Evolutionary conservation across 1,140 invertebrate genomes (phyloP), one percentile per base, ranked within the genome.

Genomic region (Octopus bimaculoides): DNA sequence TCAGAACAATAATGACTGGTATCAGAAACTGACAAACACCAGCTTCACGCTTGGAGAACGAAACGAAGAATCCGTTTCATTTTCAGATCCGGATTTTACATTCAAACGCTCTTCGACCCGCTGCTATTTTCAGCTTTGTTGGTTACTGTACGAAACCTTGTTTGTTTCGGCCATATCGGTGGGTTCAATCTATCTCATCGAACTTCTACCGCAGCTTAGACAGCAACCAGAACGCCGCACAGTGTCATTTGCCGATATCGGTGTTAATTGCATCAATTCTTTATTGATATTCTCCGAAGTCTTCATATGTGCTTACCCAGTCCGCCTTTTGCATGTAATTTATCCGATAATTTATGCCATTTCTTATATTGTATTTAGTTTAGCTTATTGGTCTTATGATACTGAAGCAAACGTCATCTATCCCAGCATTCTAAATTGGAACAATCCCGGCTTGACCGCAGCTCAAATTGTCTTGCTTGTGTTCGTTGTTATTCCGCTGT

Each of bases 341-440:
- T 82, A 84, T 55, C 81, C 84, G 4, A 20, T 85, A 0, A 54
- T 84, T 10, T 88, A 85, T 78, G 86, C 85, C 2, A 5, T 82
- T 0, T 61, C 81, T 41, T 88, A 88, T 78, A 52, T 83, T 7
- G 74, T 85, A 17, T 88, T 85, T 79, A 85, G 80, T 77, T 75
- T 83, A 26, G 83, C 85, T 17, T 86, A 84, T 75, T 88, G 85
- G 85, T 82, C 83, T 52, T 14, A 66, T 7, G 87, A 87, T 75
- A 79, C 81, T 4, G 66, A 26, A 5, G 79, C 79, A 14, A 81
- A 86, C 75, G 84, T 88, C 6, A 56, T 88, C 1, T 88, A 88
- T 78, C 73, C 79, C 5, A 77, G 76, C 6, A 81, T 88, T 12
- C 75, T 88, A 73, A 86, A 88, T 75, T 88, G 87, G 87, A 87